These are phyloP conservation scores for Habropoda laboriosa DNA, from an alignment of 1,140 invertebrate genomes.

Conservation along the genomic window DNA sequence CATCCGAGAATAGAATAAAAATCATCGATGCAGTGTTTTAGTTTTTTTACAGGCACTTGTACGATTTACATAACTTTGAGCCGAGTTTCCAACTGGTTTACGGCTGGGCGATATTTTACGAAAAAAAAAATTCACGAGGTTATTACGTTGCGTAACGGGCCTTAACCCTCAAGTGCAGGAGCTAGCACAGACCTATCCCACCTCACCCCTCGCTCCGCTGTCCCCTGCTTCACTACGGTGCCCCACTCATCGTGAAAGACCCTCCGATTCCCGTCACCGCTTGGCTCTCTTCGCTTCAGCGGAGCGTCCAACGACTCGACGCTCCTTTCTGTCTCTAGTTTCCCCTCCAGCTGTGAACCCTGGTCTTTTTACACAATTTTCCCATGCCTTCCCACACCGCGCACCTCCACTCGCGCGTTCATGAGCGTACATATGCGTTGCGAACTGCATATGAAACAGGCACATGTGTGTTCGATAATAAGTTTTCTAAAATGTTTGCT, in stretches of 20 bases:
- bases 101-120: constrained; percentile 26
- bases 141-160: constrained; percentile 65
- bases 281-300: constrained; percentile 55
- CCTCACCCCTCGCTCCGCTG: background rate
- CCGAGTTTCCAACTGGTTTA: constrained; percentile 30
- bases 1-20: too few relatives aligned
- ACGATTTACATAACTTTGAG: constrained; percentile 11
- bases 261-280: constrained; percentile 45
- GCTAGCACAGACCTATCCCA: constrained; percentile 12
- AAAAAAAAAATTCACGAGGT: constrained; percentile 47
- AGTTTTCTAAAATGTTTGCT: background rate
- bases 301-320: constrained; percentile 56
- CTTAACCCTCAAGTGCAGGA: constrained; percentile 50
- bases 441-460: background rate
- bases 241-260: constrained; percentile 55
- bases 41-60: constrained; percentile 2
- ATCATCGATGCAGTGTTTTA: background rate
- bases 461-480: background rate
- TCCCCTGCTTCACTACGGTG: background rate
- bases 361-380: constrained; percentile 47
- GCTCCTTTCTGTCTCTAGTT: constrained; percentile 57
- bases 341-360: constrained; percentile 39
- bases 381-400: constrained; percentile 49
- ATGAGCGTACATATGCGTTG: background rate
- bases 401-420: background rate